phyloP scores from a whole-genome alignment of 1,140 invertebrate genomes.

The Drosophila repleta region DNA sequence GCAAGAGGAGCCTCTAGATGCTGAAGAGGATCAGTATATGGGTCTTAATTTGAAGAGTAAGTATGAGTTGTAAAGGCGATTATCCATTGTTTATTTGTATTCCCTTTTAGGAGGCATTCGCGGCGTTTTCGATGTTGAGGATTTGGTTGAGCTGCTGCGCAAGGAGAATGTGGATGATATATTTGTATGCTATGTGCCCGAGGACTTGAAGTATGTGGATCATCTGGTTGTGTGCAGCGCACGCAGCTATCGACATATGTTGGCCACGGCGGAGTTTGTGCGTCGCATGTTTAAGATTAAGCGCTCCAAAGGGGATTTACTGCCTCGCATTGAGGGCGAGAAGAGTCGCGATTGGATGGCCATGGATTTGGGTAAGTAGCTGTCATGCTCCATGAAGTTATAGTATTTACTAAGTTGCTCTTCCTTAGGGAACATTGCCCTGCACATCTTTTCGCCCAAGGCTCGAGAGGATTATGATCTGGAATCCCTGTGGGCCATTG shows the following conservation, averaged over 20 bases:
- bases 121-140: slow-evolving; percentile 94
- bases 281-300: slow-evolving; percentile 92
- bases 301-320: slow-evolving; percentile 86
- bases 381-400: neutral
- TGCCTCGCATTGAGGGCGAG: slow-evolving; percentile 91
- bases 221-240: slow-evolving; percentile 92
- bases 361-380: slow-evolving; percentile 91
- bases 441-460: slow-evolving; percentile 93
- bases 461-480: slow-evolving; percentile 91
- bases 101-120: slow-evolving; percentile 88
- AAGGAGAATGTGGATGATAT: slow-evolving; percentile 92
- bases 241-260: slow-evolving; percentile 89
- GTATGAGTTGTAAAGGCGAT: slow-evolving; percentile 27
- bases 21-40: slow-evolving; percentile 80
- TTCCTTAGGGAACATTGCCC: slow-evolving; percentile 91
- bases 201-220: slow-evolving; percentile 91
- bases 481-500: slow-evolving; percentile 95
- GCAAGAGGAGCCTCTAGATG: slow-evolving; percentile 36
- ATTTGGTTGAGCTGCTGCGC: slow-evolving; percentile 90
- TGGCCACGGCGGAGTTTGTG: slow-evolving; percentile 90
- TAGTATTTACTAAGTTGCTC: neutral
- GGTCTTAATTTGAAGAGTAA: slow-evolving; percentile 85
- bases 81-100: neutral
- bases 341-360: slow-evolving; percentile 93
- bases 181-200: slow-evolving; percentile 91